Percentiles rank a stretch among this genome's conserved stretches.
Evolutionary conservation across 2,113 vertebrate species (phyloP).

Genomic region (Pampusana beccarii): DNA sequence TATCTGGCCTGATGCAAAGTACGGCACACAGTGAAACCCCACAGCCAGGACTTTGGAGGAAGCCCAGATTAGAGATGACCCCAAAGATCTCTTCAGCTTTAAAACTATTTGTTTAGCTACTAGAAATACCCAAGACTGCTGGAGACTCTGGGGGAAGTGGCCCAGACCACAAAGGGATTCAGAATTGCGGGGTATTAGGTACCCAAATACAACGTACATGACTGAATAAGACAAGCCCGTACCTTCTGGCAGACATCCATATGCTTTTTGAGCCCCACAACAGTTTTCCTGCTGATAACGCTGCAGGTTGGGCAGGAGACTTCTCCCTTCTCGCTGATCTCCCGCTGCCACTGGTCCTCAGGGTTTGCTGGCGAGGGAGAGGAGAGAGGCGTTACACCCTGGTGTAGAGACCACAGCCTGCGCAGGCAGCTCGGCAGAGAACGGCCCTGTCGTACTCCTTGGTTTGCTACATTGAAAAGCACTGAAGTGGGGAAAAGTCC

Average conservation of each 20-base stretch:
- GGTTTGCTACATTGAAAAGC: neutral
- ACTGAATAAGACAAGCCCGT: slow-evolving; percentile 16
- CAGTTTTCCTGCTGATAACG: slow-evolving; percentile 90
- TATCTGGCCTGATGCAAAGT: neutral
- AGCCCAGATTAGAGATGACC: neutral
- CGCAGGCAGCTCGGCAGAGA: neutral
- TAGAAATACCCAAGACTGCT: neutral
- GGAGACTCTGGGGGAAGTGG: neutral
- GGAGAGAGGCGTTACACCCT: neutral
- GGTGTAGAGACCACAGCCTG: neutral
- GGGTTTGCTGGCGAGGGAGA: slow-evolving; percentile 69
- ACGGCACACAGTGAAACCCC: neutral
- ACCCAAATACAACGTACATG: neutral
- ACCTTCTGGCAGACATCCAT: slow-evolving; percentile 98
- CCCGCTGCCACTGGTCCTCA: slow-evolving; percentile 88
- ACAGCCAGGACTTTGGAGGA: neutral
- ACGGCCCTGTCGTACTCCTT: neutral
- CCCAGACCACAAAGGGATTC: neutral
- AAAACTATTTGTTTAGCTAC: neutral
- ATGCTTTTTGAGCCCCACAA: slow-evolving; percentile 94
- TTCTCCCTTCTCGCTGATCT: slow-evolving; percentile 89
- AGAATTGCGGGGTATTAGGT: neutral
- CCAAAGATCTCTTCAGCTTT: neutral
- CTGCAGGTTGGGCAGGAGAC: slow-evolving; percentile 91
- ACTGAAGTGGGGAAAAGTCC: neutral